These are phyloP conservation scores for Tangara arthus DNA, from an alignment of 2,797 vertebrate species.

Conservation along the genomic window DNA sequence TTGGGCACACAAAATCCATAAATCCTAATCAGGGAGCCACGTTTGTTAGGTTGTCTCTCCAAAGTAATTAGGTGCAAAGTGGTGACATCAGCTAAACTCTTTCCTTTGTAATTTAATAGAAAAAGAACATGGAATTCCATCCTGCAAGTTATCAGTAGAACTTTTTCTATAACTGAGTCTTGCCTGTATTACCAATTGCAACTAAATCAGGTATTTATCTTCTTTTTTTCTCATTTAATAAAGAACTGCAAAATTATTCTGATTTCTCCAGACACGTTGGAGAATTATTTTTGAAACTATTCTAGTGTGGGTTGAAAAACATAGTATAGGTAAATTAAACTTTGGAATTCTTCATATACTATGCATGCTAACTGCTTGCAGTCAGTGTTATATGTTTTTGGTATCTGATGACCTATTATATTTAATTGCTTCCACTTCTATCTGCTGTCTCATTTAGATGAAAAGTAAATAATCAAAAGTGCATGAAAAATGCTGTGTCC, in stretches of 20 bases:
- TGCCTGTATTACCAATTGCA: background rate
- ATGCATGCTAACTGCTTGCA: background rate
- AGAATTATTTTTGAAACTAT: background rate
- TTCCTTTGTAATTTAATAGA: background rate
- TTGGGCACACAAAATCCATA: background rate
- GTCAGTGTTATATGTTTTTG: background rate
- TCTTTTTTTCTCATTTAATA: background rate
- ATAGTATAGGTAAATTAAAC: background rate
- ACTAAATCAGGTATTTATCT: background rate
- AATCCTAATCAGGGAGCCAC: background rate
- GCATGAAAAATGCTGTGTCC: background rate
- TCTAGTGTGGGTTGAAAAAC: background rate
- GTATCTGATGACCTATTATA: background rate
- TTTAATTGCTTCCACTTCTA: background rate
- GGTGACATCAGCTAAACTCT: background rate
- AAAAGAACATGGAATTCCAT: background rate
- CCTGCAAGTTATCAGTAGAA: background rate
- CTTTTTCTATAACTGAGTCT: background rate
- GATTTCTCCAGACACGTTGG: rapidly evolving
- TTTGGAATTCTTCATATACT: background rate
- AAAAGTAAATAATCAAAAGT: background rate
- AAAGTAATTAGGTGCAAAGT: background rate
- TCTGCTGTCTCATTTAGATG: background rate
- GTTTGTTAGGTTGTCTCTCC: background rate
- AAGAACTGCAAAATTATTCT: background rate